Conservation (phyloP, 2,113 vertebrate species). For the Tychaedon coryphoeus region DNA sequence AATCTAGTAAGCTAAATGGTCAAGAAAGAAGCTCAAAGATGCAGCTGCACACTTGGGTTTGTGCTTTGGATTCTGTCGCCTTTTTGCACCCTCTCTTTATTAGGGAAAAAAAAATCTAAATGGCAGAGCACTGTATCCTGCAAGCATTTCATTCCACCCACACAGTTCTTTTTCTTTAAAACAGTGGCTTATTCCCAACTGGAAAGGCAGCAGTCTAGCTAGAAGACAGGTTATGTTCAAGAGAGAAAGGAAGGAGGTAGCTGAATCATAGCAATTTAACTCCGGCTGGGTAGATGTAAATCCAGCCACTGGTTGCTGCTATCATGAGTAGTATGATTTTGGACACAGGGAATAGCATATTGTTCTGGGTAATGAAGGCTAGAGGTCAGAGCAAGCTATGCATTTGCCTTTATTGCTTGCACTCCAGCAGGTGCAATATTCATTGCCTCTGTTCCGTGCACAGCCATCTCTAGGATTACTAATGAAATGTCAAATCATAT, state of each 20-base stretch:
- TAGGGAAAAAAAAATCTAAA: background rate
- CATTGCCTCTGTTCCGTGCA: conserved; percentile 18
- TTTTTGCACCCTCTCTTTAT: conserved; percentile 21
- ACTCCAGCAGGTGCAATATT: conserved; percentile 55
- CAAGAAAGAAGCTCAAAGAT: background rate
- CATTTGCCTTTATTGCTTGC: conserved; percentile 51
- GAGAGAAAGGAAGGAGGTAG: conserved; percentile 53
- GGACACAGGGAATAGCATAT: conserved; percentile 18
- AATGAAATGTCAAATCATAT: conserved; percentile 56
- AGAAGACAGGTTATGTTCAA: conserved; percentile 61
- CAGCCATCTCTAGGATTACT: conserved; percentile 35
- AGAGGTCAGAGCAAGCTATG: conserved; percentile 40
- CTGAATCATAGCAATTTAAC: conserved; percentile 65
- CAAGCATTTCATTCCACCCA: conserved; percentile 55
- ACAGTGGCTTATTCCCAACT: conserved; percentile 60
- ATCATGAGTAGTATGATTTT: conserved; percentile 25
- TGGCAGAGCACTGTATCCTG: conserved; percentile 44
- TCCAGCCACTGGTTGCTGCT: conserved; percentile 49
- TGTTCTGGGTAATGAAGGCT: conserved; percentile 52
- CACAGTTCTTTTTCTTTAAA: conserved; percentile 57
- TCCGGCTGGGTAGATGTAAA: conserved; percentile 33
- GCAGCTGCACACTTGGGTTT: background rate
- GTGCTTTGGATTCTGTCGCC: background rate
- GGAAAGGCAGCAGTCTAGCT: conserved; percentile 65
- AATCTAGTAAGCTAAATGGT: background rate